Evolutionary conservation across 1,140 invertebrate genomes (phyloP).

Genomic region (Chironomus tepperi): DNA sequence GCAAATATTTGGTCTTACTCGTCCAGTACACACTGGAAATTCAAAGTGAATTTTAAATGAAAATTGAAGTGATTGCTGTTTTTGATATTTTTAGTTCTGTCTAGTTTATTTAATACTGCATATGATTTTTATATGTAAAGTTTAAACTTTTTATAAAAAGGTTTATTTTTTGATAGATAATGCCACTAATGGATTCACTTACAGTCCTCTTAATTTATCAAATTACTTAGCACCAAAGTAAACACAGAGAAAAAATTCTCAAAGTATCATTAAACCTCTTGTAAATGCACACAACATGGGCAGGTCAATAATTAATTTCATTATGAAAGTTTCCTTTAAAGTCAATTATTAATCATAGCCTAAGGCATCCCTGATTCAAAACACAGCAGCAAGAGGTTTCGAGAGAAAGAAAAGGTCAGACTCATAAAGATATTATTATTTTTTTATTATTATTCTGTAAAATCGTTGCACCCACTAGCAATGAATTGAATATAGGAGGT

Average conservation of each 20-base stretch:
- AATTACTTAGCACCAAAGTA: too few relatives aligned
- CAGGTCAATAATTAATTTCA: slow-evolving; percentile 18
- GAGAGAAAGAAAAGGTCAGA: neutral
- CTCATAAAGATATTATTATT: slow-evolving; percentile 4
- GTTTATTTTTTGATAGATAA: too few relatives aligned
- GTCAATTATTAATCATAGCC: slow-evolving; percentile 16
- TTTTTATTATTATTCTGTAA: neutral
- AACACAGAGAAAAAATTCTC: too few relatives aligned
- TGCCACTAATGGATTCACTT: neutral
- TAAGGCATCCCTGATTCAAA: neutral
- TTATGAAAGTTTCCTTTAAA: neutral
- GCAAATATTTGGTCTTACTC: neutral
- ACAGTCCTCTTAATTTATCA: too few relatives aligned
- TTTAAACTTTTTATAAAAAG: too few relatives aligned
- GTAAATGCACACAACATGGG: neutral
- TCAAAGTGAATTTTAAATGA: slow-evolving; percentile 8
- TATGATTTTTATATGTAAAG: too few relatives aligned
- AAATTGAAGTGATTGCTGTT: neutral
- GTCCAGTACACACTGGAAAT: neutral
- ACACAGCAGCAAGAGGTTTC: neutral
- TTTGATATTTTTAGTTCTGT: neutral
- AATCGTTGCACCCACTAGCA: slow-evolving; percentile 1
- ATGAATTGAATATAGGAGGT: too few relatives aligned
- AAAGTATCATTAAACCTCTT: too few relatives aligned
- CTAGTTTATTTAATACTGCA: too few relatives aligned